A percentile compares a stretch with the other conserved stretches of the same genome.
phyloP scores from a whole-genome alignment of 2,113 vertebrate species.

The Macquaria australasica region DNA sequence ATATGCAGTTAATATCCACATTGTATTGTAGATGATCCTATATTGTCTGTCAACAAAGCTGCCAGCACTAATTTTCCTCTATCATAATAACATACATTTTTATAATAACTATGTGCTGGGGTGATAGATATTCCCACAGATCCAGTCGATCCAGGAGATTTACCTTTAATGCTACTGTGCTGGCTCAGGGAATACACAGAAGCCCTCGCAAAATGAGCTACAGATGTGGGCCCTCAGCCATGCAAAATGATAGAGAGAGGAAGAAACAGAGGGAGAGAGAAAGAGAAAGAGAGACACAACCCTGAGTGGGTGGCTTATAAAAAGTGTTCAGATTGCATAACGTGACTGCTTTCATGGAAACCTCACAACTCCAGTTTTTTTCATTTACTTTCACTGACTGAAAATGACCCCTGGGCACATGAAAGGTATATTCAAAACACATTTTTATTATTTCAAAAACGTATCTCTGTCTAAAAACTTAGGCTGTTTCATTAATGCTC shows the following conservation, averaged over 20 bases:
- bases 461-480: conserved; percentile 3
- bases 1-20: conserved; percentile 22
- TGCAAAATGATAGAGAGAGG: conserved; percentile 57
- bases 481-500: conserved; percentile 21
- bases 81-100: conserved; percentile 60
- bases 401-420: conserved; percentile 23
- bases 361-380: conserved; percentile 34
- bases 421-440: conserved; percentile 21
- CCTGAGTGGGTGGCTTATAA: conserved; percentile 58
- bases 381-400: conserved; percentile 24
- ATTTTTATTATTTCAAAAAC: conserved; percentile 42
- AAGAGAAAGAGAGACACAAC: conserved; percentile 14
- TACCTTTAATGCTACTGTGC: conserved; percentile 81
- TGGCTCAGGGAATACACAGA: conserved; percentile 71
- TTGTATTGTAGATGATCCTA: conserved; percentile 11
- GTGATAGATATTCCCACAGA: conserved; percentile 49
- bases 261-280: background rate
- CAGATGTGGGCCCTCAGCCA: conserved; percentile 78
- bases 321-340: conserved; percentile 61
- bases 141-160: conserved; percentile 66
- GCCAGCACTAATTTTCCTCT: conserved; percentile 26
- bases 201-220: conserved; percentile 72
- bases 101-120: conserved; percentile 29
- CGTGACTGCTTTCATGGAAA: conserved; percentile 48
- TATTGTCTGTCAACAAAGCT: conserved; percentile 46